phyloP scores from a whole-genome alignment of 2,797 vertebrate genomes.

The Leucoraja ocellata region DNA sequence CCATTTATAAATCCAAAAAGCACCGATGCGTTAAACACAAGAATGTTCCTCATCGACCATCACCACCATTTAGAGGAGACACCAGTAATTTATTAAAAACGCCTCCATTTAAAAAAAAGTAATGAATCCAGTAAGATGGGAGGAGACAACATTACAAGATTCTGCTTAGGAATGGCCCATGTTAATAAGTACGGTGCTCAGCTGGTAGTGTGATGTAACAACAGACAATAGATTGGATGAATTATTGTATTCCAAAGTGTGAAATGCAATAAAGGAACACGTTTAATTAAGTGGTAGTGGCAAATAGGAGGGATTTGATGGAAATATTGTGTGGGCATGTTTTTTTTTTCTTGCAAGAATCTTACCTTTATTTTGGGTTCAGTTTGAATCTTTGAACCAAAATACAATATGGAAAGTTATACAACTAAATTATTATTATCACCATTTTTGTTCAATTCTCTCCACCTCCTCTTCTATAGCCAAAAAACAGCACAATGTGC shows the following conservation, averaged over 20 bases:
- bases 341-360: not conserved
- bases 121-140: not conserved
- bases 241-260: not conserved
- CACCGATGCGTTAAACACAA: not conserved
- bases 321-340: not conserved
- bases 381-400: not conserved
- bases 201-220: not conserved
- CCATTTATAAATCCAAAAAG: not conserved
- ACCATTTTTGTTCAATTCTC: not conserved
- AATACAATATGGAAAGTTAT: not conserved
- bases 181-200: not conserved
- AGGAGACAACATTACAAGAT: not conserved
- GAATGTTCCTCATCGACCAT: not conserved
- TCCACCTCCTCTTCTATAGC: not conserved
- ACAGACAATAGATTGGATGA: constrained; percentile 23
- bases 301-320: not conserved
- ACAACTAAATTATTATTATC: constrained; percentile 11
- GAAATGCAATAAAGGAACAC: not conserved
- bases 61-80: not conserved
- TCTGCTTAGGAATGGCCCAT: not conserved
- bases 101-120: not conserved
- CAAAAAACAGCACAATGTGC: not conserved
- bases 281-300: not conserved
- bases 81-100: not conserved
- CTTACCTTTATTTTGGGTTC: not conserved